Evolutionary conservation across 2,113 vertebrate genomes (phyloP).

Genomic region (Forbesichthys agassizii): DNA sequence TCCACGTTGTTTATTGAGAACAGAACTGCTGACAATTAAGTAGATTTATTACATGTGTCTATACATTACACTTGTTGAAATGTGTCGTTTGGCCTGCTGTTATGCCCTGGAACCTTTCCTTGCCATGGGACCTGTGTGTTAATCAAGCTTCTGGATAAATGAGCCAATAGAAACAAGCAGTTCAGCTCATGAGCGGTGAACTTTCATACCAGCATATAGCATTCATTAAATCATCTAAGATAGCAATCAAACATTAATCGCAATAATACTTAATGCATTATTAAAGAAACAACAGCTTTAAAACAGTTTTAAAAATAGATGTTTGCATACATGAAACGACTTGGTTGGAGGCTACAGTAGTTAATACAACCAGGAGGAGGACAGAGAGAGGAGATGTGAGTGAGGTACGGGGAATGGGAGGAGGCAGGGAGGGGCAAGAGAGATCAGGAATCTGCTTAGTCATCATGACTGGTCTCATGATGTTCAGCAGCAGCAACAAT

Average conservation of each 20-base stretch:
- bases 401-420: background rate
- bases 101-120: background rate
- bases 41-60: background rate
- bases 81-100: background rate
- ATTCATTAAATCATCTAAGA: no score
- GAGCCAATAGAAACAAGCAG: no score
- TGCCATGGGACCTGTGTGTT: conserved; percentile 7
- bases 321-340: no score
- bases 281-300: no score
- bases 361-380: no score
- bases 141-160: background rate
- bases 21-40: background rate
- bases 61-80: background rate
- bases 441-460: conserved; percentile 71
- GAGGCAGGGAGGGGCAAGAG: conserved; percentile 5
- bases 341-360: no score
- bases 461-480: conserved; percentile 74
- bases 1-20: conserved; percentile 13
- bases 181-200: no score
- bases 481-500: conserved; percentile 66
- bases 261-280: no score
- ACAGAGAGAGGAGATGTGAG: background rate
- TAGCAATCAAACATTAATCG: no score
- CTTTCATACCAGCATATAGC: no score
- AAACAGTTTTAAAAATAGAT: no score